Evolutionary conservation across 2,113 vertebrate species (phyloP).

Genomic region (Colossoma macropomum): DNA sequence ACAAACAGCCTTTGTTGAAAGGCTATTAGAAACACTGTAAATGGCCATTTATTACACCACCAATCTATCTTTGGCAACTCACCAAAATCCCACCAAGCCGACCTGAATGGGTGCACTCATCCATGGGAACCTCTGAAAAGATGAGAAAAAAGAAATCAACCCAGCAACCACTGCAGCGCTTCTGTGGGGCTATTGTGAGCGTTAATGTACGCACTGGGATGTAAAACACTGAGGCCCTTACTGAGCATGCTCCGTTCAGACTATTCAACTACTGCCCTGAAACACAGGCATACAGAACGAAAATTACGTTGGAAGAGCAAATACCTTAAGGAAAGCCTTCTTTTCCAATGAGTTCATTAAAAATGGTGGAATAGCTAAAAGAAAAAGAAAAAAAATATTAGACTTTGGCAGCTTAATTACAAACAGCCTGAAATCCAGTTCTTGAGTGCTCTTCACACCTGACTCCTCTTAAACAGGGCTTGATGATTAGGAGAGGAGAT

Average conservation of each 20-base stretch:
- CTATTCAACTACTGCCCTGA: not conserved
- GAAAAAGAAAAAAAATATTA: constrained; percentile 5
- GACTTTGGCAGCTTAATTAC: not conserved
- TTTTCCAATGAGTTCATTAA: constrained; percentile 97
- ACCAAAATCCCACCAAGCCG: constrained; percentile 95
- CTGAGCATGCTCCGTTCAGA: constrained; percentile 20
- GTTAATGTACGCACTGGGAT: constrained; percentile 29
- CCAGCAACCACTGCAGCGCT: constrained; percentile 59
- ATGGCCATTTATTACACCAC: constrained; percentile 48
- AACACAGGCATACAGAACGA: not conserved
- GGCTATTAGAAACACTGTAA: constrained; percentile 27
- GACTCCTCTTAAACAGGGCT: not conserved
- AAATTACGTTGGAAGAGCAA: not conserved
- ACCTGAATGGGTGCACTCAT: constrained; percentile 99
- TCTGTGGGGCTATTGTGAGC: constrained; percentile 42
- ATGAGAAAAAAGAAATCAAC: constrained; percentile 57
- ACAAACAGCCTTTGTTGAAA: not conserved
- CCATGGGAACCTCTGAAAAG: constrained; percentile 92
- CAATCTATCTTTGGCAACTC: constrained; percentile 71
- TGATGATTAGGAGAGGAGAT: not conserved
- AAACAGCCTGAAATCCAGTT: not conserved
- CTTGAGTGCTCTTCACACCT: not conserved
- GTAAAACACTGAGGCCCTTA: not conserved
- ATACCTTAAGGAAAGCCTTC: constrained; percentile 95
- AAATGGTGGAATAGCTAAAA: constrained; percentile 92